Conservation (phyloP, 2,113 vertebrate genomes). For the Irena cyanogastra region DNA sequence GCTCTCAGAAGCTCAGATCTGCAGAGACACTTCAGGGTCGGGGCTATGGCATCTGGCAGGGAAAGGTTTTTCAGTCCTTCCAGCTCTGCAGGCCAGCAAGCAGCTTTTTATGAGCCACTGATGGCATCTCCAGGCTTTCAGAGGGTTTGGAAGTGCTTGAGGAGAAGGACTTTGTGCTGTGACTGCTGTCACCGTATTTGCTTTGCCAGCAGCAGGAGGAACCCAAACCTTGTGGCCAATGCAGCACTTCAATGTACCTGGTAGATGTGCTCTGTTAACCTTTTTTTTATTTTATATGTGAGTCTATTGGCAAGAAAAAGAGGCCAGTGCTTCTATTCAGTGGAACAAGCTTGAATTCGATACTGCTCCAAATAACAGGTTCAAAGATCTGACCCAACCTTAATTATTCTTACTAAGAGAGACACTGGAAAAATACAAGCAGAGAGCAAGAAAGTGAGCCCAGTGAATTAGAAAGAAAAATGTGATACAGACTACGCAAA, state of each 20-base stretch:
- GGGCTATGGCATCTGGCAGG: background rate
- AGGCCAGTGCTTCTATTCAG: background rate
- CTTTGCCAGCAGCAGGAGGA: background rate
- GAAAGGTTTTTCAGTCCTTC: background rate
- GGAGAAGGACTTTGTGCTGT: background rate
- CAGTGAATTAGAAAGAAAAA: slow-evolving; percentile 30
- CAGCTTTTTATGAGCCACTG: background rate
- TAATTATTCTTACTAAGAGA: slow-evolving; percentile 8
- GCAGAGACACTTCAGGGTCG: background rate
- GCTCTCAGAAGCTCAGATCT: background rate
- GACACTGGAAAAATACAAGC: background rate
- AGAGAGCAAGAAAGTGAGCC: background rate
- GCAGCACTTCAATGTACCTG: background rate
- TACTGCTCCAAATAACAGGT: background rate
- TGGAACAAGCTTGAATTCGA: background rate
- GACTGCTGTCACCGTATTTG: background rate
- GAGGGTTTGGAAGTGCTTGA: background rate
- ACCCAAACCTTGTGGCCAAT: background rate
- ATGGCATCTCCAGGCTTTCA: background rate
- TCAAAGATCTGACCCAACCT: slow-evolving; percentile 1
- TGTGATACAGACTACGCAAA: background rate
- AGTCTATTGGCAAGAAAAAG: background rate
- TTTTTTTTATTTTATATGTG: background rate
- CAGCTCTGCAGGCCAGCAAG: background rate
- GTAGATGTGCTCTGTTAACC: background rate